Evolutionary conservation across 2,113 vertebrate species (phyloP).

Genomic region (Myrmecophaga tridactyla): DNA sequence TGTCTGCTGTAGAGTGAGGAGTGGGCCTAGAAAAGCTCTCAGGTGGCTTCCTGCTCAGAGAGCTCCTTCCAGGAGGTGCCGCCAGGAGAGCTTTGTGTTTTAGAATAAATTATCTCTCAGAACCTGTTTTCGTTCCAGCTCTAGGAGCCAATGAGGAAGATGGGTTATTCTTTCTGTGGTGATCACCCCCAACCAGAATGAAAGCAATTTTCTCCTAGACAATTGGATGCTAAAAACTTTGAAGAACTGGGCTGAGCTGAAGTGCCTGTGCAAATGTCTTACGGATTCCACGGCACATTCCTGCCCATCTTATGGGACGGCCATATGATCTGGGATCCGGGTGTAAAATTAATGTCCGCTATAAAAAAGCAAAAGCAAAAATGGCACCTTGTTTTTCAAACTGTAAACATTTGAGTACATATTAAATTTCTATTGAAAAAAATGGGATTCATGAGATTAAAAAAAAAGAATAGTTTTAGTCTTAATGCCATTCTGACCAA

Average conservation of each 20-base stretch:
- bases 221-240: constrained; percentile 92
- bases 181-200: too few species aligned
- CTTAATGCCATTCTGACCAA: too few species aligned
- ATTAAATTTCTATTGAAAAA: constrained; percentile 53
- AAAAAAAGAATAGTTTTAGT: too few species aligned
- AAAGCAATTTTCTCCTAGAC: constrained; percentile 89
- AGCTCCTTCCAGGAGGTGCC: neutral
- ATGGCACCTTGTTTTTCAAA: neutral
- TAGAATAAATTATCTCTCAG: neutral
- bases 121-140: too few species aligned
- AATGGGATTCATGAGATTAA: neutral
- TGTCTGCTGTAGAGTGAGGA: neutral
- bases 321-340: neutral
- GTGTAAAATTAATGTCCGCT: neutral
- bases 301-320: constrained; percentile 60
- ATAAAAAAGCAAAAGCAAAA: neutral
- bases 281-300: constrained; percentile 91
- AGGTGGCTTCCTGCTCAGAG: too few species aligned
- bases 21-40: neutral
- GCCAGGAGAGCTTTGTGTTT: neutral
- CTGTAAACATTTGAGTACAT: neutral
- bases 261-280: constrained; percentile 89
- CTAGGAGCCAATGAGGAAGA: too few species aligned
- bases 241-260: constrained; percentile 91
- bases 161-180: too few species aligned